Conservation (phyloP, 2,113 vertebrate genomes). For the Hyaena hyaena region DNA sequence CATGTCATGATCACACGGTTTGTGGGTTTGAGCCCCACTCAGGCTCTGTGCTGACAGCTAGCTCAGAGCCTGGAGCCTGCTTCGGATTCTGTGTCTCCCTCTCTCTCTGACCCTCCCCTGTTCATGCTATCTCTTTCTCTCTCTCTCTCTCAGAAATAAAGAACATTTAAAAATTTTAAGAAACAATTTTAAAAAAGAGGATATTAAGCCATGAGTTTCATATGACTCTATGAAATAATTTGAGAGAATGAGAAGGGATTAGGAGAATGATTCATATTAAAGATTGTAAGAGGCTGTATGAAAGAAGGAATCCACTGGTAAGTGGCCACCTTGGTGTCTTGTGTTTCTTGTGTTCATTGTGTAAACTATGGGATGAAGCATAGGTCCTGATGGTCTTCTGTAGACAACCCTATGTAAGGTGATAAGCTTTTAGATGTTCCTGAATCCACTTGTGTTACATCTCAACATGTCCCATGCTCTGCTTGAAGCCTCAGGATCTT, state of each 20-base stretch:
- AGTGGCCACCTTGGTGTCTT: not conserved
- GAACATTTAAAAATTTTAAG: no score
- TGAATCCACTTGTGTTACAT: not conserved
- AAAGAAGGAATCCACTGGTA: not conserved
- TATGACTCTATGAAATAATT: not conserved
- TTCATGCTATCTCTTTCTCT: no score
- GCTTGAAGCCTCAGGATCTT: not conserved
- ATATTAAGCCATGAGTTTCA: not conserved
- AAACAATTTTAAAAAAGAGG: not conserved
- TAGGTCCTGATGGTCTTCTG: not conserved
- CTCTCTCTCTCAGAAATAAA: no score
- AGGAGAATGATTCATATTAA: not conserved
- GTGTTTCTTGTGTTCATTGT: not conserved
- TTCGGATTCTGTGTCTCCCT: no score
- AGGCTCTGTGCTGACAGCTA: no score
- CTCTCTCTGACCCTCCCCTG: no score
- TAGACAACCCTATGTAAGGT: not conserved
- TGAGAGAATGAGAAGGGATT: not conserved
- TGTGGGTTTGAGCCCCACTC: no score
- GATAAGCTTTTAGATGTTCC: not conserved
- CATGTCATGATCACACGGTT: no score
- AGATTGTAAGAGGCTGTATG: not conserved
- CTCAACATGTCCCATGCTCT: not conserved
- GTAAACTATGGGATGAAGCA: not conserved
- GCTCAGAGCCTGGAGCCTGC: no score